phyloP scores from a whole-genome alignment of 2,888 invertebrate genomes.

The Drosophila recens region DNA sequence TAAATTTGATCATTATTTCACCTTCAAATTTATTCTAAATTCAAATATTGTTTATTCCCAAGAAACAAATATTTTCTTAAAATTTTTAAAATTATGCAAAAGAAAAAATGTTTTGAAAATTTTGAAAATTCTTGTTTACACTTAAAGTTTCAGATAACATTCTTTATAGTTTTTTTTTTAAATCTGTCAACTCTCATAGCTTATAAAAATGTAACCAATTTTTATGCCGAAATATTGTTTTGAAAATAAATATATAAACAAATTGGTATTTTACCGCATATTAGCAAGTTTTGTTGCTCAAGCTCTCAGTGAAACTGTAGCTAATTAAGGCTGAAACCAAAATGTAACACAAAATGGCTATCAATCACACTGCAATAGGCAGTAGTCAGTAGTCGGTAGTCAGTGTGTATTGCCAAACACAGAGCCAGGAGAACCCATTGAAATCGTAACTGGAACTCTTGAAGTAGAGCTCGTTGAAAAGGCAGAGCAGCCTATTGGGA shows the following conservation, averaged over 20 bases:
- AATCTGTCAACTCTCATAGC: no score
- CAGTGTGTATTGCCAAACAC: slow-evolving; percentile 8
- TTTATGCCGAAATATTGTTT: neutral
- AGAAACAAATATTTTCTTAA: no score
- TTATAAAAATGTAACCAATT: neutral
- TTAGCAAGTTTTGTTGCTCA: neutral
- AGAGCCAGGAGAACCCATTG: slow-evolving; percentile 13
- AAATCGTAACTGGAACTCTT: slow-evolving; percentile 25
- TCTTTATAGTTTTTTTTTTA: no score
- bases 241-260: no score
- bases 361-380: slow-evolving; percentile 14
- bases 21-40: no score
- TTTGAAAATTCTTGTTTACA: no score
- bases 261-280: neutral
- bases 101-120: no score
- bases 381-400: slow-evolving; percentile 1
- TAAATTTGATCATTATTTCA: no score
- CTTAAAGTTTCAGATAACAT: no score
- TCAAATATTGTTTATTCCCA: no score
- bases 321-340: slow-evolving; percentile 15
- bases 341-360: slow-evolving; percentile 10
- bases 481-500: slow-evolving; percentile 18
- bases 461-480: slow-evolving; percentile 13
- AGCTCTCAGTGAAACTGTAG: neutral
- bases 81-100: no score